Conservation (phyloP, 2,888 invertebrate species). For the Euphydryas editha region DNA sequence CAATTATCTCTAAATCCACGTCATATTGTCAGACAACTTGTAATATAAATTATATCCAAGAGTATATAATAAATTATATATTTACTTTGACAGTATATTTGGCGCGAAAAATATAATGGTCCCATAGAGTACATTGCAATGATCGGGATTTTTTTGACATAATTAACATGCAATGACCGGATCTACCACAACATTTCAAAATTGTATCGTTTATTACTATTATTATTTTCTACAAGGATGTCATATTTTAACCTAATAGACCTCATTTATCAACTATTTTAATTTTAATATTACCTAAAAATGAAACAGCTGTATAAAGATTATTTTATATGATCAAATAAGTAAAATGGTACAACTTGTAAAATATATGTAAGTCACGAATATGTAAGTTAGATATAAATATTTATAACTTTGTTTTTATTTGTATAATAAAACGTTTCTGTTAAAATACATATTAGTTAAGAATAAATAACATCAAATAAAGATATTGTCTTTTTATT, state of each 20-base stretch:
- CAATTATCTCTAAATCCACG: no score
- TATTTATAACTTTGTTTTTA: conserved; percentile 43
- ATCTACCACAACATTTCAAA: no score
- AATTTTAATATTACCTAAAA: background rate
- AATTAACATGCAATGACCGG: no score
- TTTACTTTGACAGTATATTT: no score
- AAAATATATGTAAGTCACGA: conserved; percentile 25
- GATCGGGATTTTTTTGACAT: no score
- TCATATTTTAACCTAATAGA: background rate
- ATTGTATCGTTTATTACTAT: no score
- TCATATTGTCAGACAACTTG: no score
- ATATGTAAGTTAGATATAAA: conserved; percentile 30
- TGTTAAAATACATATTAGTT: conserved; percentile 32
- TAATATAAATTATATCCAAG: no score
- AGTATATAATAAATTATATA: no score
- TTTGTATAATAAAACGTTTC: conserved; percentile 34
- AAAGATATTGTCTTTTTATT: background rate
- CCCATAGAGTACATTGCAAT: no score
- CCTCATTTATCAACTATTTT: conserved; percentile 2
- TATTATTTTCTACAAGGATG: no score
- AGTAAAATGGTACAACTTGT: conserved; percentile 20
- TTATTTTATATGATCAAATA: background rate
- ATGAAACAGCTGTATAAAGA: background rate
- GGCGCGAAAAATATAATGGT: background rate
- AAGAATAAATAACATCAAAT: conserved; percentile 34